A percentile compares a stretch with the other conserved stretches of the same genome.
phyloP scores from a whole-genome alignment of 1,140 invertebrate genomes.

The Drosophila bocki region DNA sequence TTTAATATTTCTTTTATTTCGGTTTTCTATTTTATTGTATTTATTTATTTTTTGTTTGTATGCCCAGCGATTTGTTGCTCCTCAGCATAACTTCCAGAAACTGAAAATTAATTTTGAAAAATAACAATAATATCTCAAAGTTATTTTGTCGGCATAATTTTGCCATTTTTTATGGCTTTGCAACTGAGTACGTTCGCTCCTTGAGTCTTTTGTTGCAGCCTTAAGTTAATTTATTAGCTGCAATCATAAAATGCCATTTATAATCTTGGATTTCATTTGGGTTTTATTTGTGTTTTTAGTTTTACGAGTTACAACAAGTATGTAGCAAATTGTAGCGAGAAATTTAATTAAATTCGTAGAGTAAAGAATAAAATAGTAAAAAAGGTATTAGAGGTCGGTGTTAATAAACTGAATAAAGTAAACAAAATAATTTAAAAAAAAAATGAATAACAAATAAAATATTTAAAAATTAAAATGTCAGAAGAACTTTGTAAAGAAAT shows the following conservation, averaged over 20 bases:
- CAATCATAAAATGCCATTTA: conserved; percentile 62
- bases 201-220: conserved; percentile 71
- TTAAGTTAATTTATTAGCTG: conserved; percentile 62
- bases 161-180: conserved; percentile 35
- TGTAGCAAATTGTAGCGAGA: background rate
- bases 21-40: conserved; percentile 43
- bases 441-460: too few relatives aligned
- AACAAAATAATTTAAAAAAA: background rate
- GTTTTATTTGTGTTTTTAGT: conserved; percentile 16
- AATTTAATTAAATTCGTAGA: background rate
- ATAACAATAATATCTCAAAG: conserved; percentile 29
- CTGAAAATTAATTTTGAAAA: conserved; percentile 28
- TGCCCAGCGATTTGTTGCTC: conserved; percentile 60
- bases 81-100: conserved; percentile 44
- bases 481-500: too few relatives aligned
- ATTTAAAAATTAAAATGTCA: too few relatives aligned
- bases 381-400: background rate
- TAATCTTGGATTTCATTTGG: conserved; percentile 45
- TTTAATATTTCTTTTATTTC: conserved; percentile 39
- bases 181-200: conserved; percentile 49
- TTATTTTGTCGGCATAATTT: conserved; percentile 47
- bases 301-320: conserved; percentile 1
- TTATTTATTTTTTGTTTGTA: conserved; percentile 17
- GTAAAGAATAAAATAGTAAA: background rate
- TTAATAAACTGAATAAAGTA: background rate